These are phyloP conservation scores for Pachliopta kotzebuea DNA, from an alignment of 2,888 invertebrate species.

Conservation along the genomic window DNA sequence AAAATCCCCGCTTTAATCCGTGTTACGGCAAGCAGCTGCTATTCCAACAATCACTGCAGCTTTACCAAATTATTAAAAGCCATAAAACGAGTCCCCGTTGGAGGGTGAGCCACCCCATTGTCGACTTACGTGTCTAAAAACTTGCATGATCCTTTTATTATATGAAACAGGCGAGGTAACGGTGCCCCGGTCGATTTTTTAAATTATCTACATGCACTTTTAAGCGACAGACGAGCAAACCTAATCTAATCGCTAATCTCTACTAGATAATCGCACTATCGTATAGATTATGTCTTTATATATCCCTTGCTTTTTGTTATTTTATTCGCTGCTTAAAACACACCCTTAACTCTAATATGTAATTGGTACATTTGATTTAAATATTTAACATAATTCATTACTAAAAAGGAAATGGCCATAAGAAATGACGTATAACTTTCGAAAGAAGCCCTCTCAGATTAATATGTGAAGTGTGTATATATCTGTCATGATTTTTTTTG, in stretches of 20 bases:
- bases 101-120: conserved; percentile 76
- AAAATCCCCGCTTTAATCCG: conserved; percentile 61
- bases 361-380: too few species aligned
- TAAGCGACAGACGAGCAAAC: conserved; percentile 7
- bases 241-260: background rate
- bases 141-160: conserved; percentile 69
- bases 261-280: conserved; percentile 7
- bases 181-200: conserved; percentile 51
- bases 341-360: too few species aligned
- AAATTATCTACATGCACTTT: conserved; percentile 23
- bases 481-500: too few species aligned
- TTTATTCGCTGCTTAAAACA: too few species aligned
- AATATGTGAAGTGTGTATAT: too few species aligned
- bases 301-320: background rate
- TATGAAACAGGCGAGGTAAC: conserved; percentile 58
- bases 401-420: background rate
- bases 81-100: conserved; percentile 73
- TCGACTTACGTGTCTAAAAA: conserved; percentile 63
- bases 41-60: conserved; percentile 72
- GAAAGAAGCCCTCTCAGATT: too few species aligned
- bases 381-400: too few species aligned
- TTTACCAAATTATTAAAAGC: conserved; percentile 78
- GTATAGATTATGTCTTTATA: background rate
- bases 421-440: background rate
- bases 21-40: conserved; percentile 68